A percentile compares a stretch with the other conserved stretches of the same genome.
Conservation (phyloP, 2,797 vertebrate genomes). For the Bovichtus variegatus region DNA sequence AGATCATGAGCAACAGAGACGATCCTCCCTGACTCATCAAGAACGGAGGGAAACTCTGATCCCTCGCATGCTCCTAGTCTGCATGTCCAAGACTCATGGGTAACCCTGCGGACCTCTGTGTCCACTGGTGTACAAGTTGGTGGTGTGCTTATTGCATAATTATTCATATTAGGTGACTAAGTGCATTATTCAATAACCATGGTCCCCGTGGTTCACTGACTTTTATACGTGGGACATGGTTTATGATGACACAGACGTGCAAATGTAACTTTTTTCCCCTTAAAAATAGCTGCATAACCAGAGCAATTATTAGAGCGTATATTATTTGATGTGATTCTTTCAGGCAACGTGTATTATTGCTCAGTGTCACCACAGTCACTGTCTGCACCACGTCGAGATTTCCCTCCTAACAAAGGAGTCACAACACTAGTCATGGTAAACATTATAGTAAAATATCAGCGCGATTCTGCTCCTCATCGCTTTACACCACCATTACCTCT, state of each 20-base stretch:
- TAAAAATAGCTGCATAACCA: conserved; percentile 73
- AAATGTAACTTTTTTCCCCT: conserved; percentile 35
- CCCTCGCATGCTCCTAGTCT: conserved; percentile 24
- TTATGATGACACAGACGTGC: conserved; percentile 51
- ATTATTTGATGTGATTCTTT: conserved; percentile 78
- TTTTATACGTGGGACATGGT: conserved; percentile 42
- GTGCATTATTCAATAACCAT: conserved; percentile 44
- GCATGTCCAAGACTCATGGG: conserved; percentile 14
- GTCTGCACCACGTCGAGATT: conserved; percentile 43
- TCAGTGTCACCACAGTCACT: conserved; percentile 63
- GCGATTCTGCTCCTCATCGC: conserved; percentile 31
- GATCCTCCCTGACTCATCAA: conserved; percentile 73
- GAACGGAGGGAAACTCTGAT: conserved; percentile 58
- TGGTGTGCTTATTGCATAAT: conserved; percentile 45
- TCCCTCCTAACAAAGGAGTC: conserved; percentile 37
- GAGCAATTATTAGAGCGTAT: conserved; percentile 79
- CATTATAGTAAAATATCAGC: conserved; percentile 42
- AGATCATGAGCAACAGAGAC: conserved; percentile 67
- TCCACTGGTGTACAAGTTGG: conserved; percentile 25
- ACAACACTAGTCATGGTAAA: conserved; percentile 38
- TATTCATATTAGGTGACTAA: conserved; percentile 55
- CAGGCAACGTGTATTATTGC: conserved; percentile 73
- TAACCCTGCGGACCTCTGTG: conserved; percentile 52
- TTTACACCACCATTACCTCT: conserved; percentile 55
- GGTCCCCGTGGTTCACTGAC: conserved; percentile 54